These are phyloP conservation scores for Mastigias papua DNA, from an alignment of 30 jellyfish, hydroid and myxozoan species.

Conservation along the genomic window DNA sequence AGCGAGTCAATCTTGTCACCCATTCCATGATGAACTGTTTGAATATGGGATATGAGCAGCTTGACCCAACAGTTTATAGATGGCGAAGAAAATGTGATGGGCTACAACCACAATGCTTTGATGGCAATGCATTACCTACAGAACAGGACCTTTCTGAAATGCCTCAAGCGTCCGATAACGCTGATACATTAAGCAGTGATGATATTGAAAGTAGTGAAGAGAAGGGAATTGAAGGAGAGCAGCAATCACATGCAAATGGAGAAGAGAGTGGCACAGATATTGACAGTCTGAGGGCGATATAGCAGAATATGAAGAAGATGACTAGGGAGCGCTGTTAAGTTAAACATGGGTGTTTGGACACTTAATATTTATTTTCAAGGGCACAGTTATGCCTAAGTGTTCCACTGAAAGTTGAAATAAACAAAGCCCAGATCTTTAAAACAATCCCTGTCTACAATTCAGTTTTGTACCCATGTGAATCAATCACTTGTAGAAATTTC, in stretches of 20 bases:
- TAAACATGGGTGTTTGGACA: slow-evolving; percentile 12
- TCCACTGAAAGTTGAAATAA: neutral
- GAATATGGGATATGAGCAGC: neutral
- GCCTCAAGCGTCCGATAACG: slow-evolving; percentile 7
- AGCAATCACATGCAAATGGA: slow-evolving; percentile 29
- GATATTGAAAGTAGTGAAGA: slow-evolving; percentile 23
- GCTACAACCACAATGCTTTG: neutral
- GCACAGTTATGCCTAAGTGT: neutral
- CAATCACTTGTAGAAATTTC: neutral
- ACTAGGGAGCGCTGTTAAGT: slow-evolving; percentile 17
- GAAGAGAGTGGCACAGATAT: slow-evolving; percentile 33
- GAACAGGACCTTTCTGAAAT: slow-evolving; percentile 21
- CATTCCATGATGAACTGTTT: neutral
- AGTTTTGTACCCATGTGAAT: neutral
- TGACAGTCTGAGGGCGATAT: slow-evolving; percentile 11
- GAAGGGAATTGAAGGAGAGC: slow-evolving; percentile 22
- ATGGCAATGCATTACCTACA: slow-evolving; percentile 34
- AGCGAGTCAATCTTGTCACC: neutral
- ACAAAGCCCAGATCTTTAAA: neutral
- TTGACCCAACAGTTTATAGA: neutral
- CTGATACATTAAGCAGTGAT: slow-evolving; percentile 19
- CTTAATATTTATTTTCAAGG: neutral
- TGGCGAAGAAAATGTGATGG: neutral
- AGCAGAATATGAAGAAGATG: slow-evolving; percentile 39
- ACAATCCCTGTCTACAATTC: neutral